phyloP scores from a whole-genome alignment of 1,140 invertebrate species.

The Phymastichus coffea region DNA sequence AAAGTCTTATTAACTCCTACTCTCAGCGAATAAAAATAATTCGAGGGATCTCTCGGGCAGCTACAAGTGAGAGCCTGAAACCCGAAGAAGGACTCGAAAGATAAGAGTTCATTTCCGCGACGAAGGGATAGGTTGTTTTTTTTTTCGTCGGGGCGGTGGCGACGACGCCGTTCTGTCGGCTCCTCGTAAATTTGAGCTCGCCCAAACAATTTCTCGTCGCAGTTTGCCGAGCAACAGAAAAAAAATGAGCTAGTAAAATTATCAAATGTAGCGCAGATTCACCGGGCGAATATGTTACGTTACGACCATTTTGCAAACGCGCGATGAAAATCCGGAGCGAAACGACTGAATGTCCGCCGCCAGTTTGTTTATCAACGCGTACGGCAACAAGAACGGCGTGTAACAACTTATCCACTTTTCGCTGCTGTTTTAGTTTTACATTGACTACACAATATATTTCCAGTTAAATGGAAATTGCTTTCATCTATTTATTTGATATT shows the following conservation, averaged over 20 bases:
- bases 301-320: not conserved
- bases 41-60: too few relatives aligned
- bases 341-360: too few relatives aligned
- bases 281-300: not conserved
- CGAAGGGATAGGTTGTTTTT: too few relatives aligned
- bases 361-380: too few relatives aligned
- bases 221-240: not conserved
- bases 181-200: constrained; percentile 4
- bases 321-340: not conserved
- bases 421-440: too few relatives aligned
- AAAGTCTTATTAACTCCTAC: constrained; percentile 8
- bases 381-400: too few relatives aligned
- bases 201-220: constrained; percentile 5
- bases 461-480: too few relatives aligned
- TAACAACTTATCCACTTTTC: too few relatives aligned
- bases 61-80: not conserved
- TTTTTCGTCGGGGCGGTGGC: too few relatives aligned
- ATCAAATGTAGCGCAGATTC: not conserved
- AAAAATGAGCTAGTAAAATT: not conserved
- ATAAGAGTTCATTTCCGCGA: constrained; percentile 24
- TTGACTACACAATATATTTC: too few relatives aligned
- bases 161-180: too few relatives aligned
- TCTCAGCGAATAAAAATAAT: not conserved
- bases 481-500: too few relatives aligned
- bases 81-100: not conserved